Base-by-base conservation (phyloP, 2,888 invertebrate genomes). In the Halictus ligatus region DNA sequence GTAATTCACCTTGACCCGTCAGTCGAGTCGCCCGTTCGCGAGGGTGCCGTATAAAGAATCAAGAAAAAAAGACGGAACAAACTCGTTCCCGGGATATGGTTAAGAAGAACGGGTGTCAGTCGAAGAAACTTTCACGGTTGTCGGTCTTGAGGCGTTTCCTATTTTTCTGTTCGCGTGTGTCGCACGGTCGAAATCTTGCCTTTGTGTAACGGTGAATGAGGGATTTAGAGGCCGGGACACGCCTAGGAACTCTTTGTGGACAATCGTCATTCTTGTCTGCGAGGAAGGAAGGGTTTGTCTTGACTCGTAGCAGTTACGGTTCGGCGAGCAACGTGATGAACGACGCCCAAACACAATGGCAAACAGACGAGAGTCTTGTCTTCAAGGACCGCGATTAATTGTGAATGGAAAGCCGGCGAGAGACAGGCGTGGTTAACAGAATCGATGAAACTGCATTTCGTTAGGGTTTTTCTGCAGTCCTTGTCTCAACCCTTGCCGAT, bases 91-190 rank as follows among this genome's bases (percentile, higher is more conserved):
- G 18, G 25, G 43, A 80, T 79, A 69, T 71, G 46, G 74, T 25
- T 58, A 76, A 67, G 81, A 78, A 58, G 54, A 90, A 74, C 78
- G 69, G 12, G 50, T 29, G 64, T 64, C 29, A 60, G 25, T 80
- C 58, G 79, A 85, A 12, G 75, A 83, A 87, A 91, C 92, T 92
- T 92, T 92, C 92, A 92, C 92, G 90, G 79, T 81, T 79, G 85
- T 5, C 75, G 87, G 85, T 88, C 86, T 78, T 69, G 83, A 81
- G 72, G 69, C 40, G 50, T 92, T 92, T 85, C 89, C 89, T 89
- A 89, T 88, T 87, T 88, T 89, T 79, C 81, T 79, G 58, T 43
- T 48, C 12, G 18, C 29, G 29, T 60, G 58, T n/a, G 35, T 35
- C 35, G 35, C 77, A 7, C 29, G 25, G 21, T 25, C 67, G 6